Conservation (phyloP, 2,797 vertebrate genomes). For the Acanthurus lineatus region DNA sequence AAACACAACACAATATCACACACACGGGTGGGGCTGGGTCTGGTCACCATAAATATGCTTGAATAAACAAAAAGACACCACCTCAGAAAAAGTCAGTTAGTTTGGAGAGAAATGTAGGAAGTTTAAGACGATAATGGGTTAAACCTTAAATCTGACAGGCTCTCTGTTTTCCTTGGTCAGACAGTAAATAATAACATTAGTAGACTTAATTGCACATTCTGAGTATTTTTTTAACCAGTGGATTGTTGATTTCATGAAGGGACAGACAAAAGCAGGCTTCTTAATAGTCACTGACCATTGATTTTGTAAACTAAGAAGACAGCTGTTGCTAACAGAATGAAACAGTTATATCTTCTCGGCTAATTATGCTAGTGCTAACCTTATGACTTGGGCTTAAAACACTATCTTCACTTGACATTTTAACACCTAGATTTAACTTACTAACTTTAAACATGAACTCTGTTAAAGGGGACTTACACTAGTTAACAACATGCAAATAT, state of each 20-base stretch:
- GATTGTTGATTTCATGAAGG: neutral
- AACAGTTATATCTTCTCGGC: neutral
- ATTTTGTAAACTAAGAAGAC: neutral
- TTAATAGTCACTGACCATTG: neutral
- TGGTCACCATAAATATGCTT: slow-evolving; percentile 28
- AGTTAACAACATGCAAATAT: too few relatives aligned
- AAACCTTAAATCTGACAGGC: neutral
- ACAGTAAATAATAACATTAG: neutral
- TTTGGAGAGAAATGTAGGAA: neutral
- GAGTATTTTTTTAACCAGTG: neutral
- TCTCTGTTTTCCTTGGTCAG: too few relatives aligned
- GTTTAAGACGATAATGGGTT: slow-evolving; percentile 4
- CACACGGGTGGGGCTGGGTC: slow-evolving; percentile 5
- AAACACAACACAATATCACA: slow-evolving; percentile 43
- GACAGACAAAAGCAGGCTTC: neutral
- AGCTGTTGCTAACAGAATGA: neutral
- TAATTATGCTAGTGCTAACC: neutral
- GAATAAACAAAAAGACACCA: slow-evolving; percentile 35
- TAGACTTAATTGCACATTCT: neutral
- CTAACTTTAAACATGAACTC: neutral
- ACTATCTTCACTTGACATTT: too few relatives aligned
- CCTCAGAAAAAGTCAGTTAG: neutral
- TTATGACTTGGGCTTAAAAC: neutral
- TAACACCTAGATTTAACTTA: neutral
- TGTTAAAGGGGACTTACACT: neutral